Evolutionary conservation across 2,888 invertebrate genomes (phyloP), one percentile per base, ranked within the genome.

Genomic region (Schizotus pectinicornis): DNA sequence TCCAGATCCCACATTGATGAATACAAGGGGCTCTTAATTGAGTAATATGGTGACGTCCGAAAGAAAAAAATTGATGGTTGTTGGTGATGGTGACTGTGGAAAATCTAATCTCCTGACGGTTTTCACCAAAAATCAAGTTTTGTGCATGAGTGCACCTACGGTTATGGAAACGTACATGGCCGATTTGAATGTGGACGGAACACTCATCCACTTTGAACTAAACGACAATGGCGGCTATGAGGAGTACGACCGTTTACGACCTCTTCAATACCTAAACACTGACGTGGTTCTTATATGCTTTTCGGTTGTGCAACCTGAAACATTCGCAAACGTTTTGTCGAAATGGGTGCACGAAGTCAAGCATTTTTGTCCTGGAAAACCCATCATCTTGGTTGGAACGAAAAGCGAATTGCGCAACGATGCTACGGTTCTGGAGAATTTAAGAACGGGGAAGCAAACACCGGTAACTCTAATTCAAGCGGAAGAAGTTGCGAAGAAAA

Each of bases 131-230:
- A 98, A 98, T 84, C 96, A 98, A 83, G 98, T 98, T 86, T 98
- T 98, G 75, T 98, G 98, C 88, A 98, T 98, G 72, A 98, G 98
- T 84, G 98, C 98, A 82, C 98, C 98, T 78, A 99, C 98, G 77
- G 98, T 99, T 73, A 99, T 98, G 84, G 99, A 99, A 84, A 98
- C 98, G 82, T 99, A 98, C 89, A 98, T 98, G 79, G 98, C 98
- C 76, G 98, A 98, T 83, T 97, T 98, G 78, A 97, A 97, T 84
- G 97, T 98, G 67, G 98, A 98, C 80, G 90, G 94, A 74, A 72
- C 73, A 65, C 97, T 93, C 85, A 92, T 95, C 73, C 94, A 95
- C 81, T 83, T 95, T 73, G 94, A 94, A 69, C 83, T 95, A 74
- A 98, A 97, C 96, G 97, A 98, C 86, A 97, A 97, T 70, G 97